phyloP scores from a whole-genome alignment of 2,888 invertebrate species.

The Caenorhabditis auriculariae region DNA sequence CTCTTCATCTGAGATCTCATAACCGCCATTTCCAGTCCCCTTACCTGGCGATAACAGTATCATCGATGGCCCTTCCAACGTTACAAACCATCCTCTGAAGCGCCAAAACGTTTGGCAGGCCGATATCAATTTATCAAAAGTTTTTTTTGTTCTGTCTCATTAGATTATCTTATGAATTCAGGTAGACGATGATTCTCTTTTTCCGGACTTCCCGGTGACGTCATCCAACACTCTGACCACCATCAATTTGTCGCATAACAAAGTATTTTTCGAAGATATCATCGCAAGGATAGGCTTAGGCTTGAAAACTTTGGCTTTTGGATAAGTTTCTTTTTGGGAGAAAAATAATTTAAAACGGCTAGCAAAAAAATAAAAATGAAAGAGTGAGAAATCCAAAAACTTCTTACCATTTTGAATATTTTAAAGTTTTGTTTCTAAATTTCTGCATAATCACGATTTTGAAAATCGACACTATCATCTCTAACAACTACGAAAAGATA shows the following conservation, averaged over 20 bases:
- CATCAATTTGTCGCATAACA: slow-evolving; percentile 82
- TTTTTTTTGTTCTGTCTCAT: not conserved
- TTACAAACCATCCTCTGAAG: slow-evolving; percentile 13
- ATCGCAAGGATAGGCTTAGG: too few species aligned
- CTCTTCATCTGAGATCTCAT: not conserved
- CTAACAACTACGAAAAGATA: not conserved
- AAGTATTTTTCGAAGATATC: slow-evolving; percentile 72
- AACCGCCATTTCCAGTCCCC: not conserved
- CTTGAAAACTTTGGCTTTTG: too few species aligned
- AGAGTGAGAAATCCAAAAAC: too few species aligned
- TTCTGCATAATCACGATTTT: not conserved
- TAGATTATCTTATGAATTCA: not conserved
- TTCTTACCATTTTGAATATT: too few species aligned
- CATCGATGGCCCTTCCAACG: slow-evolving; percentile 8
- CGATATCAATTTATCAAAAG: slow-evolving; percentile 36
- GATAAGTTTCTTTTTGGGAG: too few species aligned
- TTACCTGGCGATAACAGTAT: not conserved
- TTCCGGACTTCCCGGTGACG: slow-evolving; percentile 39
- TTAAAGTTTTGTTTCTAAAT: too few species aligned
- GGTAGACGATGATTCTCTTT: slow-evolving; percentile 65
- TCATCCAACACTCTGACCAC: slow-evolving; percentile 71
- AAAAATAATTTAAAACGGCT: too few species aligned
- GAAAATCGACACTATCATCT: not conserved
- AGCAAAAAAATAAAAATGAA: too few species aligned
- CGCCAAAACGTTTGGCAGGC: slow-evolving; percentile 41